Evolutionary conservation across 2,888 invertebrate species (phyloP).

Genomic region (Poecilus cupreus): DNA sequence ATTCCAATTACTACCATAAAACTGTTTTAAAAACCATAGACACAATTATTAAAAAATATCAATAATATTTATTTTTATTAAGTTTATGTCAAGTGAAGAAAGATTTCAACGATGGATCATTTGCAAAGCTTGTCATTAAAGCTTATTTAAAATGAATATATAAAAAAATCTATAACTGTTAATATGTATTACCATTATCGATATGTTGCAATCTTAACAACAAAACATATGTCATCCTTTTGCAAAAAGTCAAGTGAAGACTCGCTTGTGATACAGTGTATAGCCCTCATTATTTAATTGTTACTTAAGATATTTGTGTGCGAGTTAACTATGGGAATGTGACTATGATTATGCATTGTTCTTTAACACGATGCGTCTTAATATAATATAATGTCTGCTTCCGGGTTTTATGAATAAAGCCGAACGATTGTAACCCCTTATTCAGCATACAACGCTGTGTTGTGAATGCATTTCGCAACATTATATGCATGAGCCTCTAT

Average conservation of each 20-base stretch:
- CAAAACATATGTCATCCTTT: not conserved
- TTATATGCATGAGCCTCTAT: conserved; percentile 43
- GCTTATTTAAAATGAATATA: not conserved
- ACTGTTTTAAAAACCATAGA: too few species aligned
- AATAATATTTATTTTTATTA: not conserved
- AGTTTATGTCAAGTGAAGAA: not conserved
- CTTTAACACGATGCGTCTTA: conserved; percentile 49
- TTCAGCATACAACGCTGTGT: not conserved
- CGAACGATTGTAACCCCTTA: conserved; percentile 45
- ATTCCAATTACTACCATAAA: too few species aligned
- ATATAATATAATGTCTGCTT: conserved; percentile 54
- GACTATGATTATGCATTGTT: conserved; percentile 53
- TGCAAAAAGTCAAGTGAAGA: not conserved
- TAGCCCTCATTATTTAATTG: conserved; percentile 51
- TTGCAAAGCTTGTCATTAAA: not conserved
- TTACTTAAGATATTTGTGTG: conserved; percentile 39
- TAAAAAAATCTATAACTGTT: not conserved
- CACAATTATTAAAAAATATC: too few species aligned
- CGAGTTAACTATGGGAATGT: conserved; percentile 53
- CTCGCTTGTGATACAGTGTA: conserved; percentile 2
- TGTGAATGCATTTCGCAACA: conserved; percentile 49
- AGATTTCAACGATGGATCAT: conserved; percentile 16
- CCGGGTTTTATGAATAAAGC: conserved; percentile 43
- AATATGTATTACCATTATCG: not conserved
- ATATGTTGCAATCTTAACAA: not conserved